phyloP scores from a whole-genome alignment of 1,140 invertebrate genomes.

The Magallana ariakensis region DNA sequence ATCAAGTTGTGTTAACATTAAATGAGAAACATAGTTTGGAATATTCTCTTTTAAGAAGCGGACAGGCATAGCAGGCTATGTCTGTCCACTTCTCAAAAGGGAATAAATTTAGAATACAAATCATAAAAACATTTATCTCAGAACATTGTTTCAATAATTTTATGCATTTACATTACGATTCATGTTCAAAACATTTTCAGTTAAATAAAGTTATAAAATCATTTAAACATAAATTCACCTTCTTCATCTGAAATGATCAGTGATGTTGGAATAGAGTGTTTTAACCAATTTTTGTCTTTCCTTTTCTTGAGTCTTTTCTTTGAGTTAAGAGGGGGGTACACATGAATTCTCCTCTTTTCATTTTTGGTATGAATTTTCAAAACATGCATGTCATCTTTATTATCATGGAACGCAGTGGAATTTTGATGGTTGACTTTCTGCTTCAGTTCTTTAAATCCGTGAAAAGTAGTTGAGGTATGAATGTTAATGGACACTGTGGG shows the following conservation, averaged over 20 bases:
- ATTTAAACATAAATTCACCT: neutral
- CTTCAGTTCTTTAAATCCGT: slow-evolving; percentile 16
- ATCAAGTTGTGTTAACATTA: neutral
- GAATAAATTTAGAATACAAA: neutral
- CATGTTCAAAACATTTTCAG: no score
- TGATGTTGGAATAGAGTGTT: neutral
- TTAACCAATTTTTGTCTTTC: neutral
- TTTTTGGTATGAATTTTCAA: slow-evolving; percentile 6
- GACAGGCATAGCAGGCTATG: no score
- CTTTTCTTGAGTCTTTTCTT: slow-evolving; percentile 6
- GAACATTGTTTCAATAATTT: neutral
- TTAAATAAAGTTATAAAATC: neutral
- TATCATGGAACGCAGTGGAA: neutral
- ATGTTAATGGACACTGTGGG: slow-evolving; percentile 3
- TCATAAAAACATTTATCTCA: neutral
- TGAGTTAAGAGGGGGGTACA: neutral
- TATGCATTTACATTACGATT: no score
- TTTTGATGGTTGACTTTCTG: neutral
- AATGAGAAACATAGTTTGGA: neutral
- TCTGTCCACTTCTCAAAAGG: neutral
- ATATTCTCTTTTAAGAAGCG: no score
- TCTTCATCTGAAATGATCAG: neutral
- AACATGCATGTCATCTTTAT: neutral
- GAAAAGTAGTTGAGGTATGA: slow-evolving; percentile 9
- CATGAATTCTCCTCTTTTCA: neutral